Evolutionary conservation across 1,140 invertebrate genomes (phyloP), one percentile per base, ranked within the genome.

Genomic region (Mizuhopecten yessoensis): DNA sequence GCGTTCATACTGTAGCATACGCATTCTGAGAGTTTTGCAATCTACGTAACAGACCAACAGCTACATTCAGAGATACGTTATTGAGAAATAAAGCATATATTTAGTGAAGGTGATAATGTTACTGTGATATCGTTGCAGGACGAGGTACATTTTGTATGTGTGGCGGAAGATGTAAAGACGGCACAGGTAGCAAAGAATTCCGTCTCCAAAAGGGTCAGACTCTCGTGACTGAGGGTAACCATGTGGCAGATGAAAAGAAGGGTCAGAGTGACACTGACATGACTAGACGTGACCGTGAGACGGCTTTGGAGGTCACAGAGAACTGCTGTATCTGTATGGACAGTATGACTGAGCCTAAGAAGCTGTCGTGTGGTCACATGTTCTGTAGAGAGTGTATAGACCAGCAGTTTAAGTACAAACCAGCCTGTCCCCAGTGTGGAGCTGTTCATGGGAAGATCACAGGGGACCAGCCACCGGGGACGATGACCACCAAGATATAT

Each of bases 381-480:
- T 92, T 90, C 49, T 92, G 92, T 89, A 93, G 29, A 34, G 88
- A 88, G 0, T 92, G 92, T 86, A 92, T 92, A 88, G 89, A 93
- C 7, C 90, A 93, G 88, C 87, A 90, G 29, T 93, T 93, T 86
- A 86, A 92, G 33, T 89, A 88, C 42, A 92, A 92, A 42, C 91
- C 90, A 34, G 57, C 86, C 17, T 94, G 93, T 91, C 93, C 92
- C 2, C 87, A 90, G 34, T 94, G 93, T 92, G 92, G 91, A 9
- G 86, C 29, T n/a, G 75, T 94, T 0, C 90, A 90, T 91, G 93
- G 93, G 29, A 87, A 90, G 49, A 86, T 94, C 10, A 90, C 33
- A n/a, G 93, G 93, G 29, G 90, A 93, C 34, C 93, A 94, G 42
- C 93, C 93, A 87, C 20, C 88, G 39, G 93, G 93, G 0, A 34